These are phyloP conservation scores for Rallus limicola DNA, from an alignment of 2,113 vertebrate genomes.

Conservation along the genomic window DNA sequence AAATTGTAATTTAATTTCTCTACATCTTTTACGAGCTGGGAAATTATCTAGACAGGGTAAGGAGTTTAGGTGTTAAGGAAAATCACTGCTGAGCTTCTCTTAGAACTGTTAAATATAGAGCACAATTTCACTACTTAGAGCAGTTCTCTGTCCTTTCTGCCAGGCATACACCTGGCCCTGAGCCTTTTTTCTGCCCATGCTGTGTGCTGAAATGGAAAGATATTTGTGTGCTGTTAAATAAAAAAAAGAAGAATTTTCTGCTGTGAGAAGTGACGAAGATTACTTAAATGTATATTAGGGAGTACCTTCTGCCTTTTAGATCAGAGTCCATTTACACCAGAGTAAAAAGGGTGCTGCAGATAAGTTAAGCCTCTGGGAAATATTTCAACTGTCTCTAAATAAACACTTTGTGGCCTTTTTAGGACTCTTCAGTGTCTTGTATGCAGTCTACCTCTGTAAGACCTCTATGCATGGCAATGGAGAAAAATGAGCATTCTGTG, in stretches of 20 bases:
- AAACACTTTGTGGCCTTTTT: not conserved
- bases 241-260: not conserved
- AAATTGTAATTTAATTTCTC: not conserved
- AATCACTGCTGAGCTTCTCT: not conserved
- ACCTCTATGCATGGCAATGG: not conserved
- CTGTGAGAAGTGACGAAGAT: not conserved
- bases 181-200: not conserved
- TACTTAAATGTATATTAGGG: not conserved
- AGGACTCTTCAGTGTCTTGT: not conserved
- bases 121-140: not conserved
- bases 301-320: not conserved
- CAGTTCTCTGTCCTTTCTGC: not conserved
- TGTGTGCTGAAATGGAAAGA: not conserved
- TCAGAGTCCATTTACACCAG: not conserved
- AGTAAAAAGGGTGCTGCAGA: not conserved
- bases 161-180: not conserved
- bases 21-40: not conserved
- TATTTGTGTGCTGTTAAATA: not conserved
- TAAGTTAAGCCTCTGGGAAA: not conserved
- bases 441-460: not conserved
- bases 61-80: not conserved
- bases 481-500: slow-evolving; percentile 1
- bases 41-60: not conserved
- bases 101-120: not conserved
- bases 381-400: not conserved